These are phyloP conservation scores for Zonitis immaculata DNA, from an alignment of 2,888 invertebrate genomes.

Conservation along the genomic window DNA sequence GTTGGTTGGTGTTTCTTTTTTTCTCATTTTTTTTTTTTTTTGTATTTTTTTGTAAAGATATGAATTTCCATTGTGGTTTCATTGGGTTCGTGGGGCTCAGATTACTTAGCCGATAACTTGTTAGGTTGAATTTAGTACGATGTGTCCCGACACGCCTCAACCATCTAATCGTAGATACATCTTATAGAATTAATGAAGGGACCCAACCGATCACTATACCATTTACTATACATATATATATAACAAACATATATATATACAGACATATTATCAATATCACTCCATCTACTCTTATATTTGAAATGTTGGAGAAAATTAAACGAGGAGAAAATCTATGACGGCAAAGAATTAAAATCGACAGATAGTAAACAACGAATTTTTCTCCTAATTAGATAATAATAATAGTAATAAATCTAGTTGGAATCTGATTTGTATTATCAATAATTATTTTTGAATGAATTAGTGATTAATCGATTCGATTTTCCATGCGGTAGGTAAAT, in stretches of 20 bases:
- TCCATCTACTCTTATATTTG: not conserved
- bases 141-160: slow-evolving; percentile 42
- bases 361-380: not conserved
- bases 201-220: slow-evolving; percentile 35
- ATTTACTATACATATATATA: not conserved
- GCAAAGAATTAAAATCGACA: not conserved
- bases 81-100: slow-evolving; percentile 30
- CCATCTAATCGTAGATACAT: slow-evolving; percentile 40
- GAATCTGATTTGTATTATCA: too few relatives aligned
- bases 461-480: not conserved
- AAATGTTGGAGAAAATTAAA: not conserved
- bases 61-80: slow-evolving; percentile 19
- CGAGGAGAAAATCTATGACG: not conserved
- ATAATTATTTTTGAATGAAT: not conserved
- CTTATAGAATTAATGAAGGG: slow-evolving; percentile 41
- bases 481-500: not conserved
- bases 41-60: not conserved
- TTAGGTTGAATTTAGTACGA: slow-evolving; percentile 40
- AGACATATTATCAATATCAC: not conserved
- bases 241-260: not conserved
- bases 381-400: too few relatives aligned
- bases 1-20: slow-evolving; percentile 22
- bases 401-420: too few relatives aligned
- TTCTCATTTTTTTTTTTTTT: slow-evolving; percentile 7
- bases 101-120: slow-evolving; percentile 42